Evolutionary conservation across 2,888 invertebrate species (phyloP).

Genomic region (Sarcophaga variegata): DNA sequence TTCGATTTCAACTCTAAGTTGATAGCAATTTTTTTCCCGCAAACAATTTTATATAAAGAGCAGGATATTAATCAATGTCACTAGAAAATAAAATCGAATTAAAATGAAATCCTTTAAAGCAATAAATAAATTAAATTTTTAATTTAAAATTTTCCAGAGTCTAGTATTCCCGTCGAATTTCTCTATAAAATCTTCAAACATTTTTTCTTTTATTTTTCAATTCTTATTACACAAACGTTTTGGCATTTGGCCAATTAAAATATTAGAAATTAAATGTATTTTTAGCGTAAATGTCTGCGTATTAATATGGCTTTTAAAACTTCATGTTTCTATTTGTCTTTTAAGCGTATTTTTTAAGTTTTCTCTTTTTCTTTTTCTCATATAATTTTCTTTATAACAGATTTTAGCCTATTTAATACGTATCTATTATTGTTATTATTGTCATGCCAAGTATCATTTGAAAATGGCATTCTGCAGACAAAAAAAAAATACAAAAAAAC

Average conservation of each 20-base stretch:
- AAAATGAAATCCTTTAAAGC: not conserved
- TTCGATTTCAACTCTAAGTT: not conserved
- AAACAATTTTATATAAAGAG: constrained; percentile 21
- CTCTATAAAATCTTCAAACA: too few species aligned
- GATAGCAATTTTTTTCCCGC: not conserved
- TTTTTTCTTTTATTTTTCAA: not conserved
- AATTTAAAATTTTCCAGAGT: too few species aligned
- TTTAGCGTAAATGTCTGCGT: constrained; percentile 54
- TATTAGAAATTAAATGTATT: constrained; percentile 43
- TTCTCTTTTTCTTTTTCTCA: not conserved
- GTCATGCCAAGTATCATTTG: constrained; percentile 46
- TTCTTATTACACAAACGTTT: not conserved
- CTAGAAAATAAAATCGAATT: constrained; percentile 10
- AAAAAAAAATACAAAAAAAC: constrained; percentile 23
- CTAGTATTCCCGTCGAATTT: too few species aligned
- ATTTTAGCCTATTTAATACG: constrained; percentile 10
- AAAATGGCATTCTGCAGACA: constrained; percentile 55
- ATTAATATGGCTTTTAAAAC: constrained; percentile 56
- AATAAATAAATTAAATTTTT: not conserved
- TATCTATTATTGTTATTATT: constrained; percentile 22
- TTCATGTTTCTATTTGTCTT: constrained; percentile 49
- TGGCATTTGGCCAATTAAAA: constrained; percentile 57
- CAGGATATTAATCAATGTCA: constrained; percentile 41
- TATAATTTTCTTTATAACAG: not conserved
- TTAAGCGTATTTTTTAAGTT: constrained; percentile 18